A percentile compares a stretch with the other conserved stretches of the same genome.
Conservation (phyloP, 2,113 vertebrate species). For the Anser brachyrhynchus region DNA sequence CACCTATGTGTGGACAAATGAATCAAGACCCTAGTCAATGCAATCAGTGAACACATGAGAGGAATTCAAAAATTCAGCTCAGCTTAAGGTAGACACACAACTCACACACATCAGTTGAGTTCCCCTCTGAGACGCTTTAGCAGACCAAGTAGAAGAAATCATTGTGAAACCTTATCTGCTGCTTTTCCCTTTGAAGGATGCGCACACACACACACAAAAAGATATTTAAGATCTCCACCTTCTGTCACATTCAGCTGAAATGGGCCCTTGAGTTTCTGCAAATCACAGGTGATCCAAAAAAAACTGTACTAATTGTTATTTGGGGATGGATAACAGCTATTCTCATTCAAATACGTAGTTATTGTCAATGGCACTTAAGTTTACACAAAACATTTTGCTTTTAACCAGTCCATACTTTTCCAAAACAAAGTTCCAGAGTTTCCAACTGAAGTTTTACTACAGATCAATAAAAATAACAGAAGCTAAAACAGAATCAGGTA, state of each 20-base stretch:
- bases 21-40: background rate
- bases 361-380: rapidly evolving
- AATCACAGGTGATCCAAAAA: background rate
- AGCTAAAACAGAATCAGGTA: background rate
- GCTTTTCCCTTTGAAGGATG: background rate
- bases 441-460: background rate
- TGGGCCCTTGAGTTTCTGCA: background rate
- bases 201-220: background rate
- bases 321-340: background rate
- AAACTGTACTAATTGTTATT: background rate
- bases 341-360: background rate
- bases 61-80: background rate
- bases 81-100: background rate
- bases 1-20: background rate
- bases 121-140: background rate
- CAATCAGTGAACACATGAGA: background rate
- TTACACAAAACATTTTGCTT: background rate
- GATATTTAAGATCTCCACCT: background rate
- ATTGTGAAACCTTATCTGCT: background rate
- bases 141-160: background rate
- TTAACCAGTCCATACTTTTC: background rate
- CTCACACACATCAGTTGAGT: background rate
- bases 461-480: background rate
- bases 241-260: background rate
- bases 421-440: background rate